These are phyloP conservation scores for Standfussiana lucernea DNA, from an alignment of 2,888 invertebrate species.

Conservation along the genomic window DNA sequence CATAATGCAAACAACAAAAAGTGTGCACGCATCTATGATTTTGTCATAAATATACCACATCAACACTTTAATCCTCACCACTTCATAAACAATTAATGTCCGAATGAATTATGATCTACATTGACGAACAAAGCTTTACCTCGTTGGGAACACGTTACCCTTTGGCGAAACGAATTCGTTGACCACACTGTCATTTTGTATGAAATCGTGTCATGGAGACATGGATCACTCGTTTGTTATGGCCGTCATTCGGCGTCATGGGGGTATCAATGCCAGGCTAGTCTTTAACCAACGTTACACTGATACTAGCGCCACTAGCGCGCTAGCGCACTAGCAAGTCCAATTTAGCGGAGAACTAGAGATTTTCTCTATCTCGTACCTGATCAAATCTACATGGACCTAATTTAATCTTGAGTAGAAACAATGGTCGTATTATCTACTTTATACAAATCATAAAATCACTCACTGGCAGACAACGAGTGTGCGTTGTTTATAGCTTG, in stretches of 20 bases:
- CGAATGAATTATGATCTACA: conserved; percentile 37
- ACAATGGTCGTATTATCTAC: not conserved
- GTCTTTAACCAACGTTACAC: not conserved
- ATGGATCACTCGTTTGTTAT: conserved; percentile 57
- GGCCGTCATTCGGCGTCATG: conserved; percentile 17
- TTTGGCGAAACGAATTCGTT: conserved; percentile 60
- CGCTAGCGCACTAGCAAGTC: too few species aligned
- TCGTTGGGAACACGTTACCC: conserved; percentile 50
- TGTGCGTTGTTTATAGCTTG: not conserved
- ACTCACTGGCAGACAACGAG: not conserved
- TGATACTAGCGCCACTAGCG: too few species aligned
- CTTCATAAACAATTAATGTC: conserved; percentile 52
- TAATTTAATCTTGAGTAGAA: not conserved
- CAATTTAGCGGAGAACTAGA: not conserved
- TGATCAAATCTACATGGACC: not conserved
- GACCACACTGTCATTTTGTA: conserved; percentile 48
- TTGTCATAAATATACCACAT: conserved; percentile 26
- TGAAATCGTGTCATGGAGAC: conserved; percentile 61
- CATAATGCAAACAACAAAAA: conserved; percentile 9
- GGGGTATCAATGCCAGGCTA: not conserved
- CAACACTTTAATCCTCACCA: conserved; percentile 23
- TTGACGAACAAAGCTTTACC: conserved; percentile 40
- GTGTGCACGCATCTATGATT: conserved; percentile 11
- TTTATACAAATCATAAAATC: not conserved
- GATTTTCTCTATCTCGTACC: not conserved